These are phyloP conservation scores for Cairina moschata DNA, from an alignment of 2,113 vertebrate genomes.

Conservation along the genomic window DNA sequence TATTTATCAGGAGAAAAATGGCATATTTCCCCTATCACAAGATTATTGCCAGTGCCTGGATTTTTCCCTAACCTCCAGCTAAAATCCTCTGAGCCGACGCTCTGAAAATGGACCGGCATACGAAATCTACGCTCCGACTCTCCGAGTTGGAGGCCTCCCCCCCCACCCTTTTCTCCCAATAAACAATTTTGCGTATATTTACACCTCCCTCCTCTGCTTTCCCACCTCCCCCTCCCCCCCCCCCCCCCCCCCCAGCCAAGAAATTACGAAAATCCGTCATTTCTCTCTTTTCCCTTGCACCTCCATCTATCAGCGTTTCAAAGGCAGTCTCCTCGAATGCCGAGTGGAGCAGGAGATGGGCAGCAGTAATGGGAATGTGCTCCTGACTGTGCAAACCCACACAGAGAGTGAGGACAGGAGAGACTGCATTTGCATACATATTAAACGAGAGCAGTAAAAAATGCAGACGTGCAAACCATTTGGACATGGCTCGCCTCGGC, in stretches of 20 bases:
- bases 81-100: constrained; percentile 42
- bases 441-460: constrained; percentile 84
- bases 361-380: constrained; percentile 80
- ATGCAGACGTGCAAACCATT: constrained; percentile 85
- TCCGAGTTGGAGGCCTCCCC: neutral
- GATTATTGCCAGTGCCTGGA: constrained; percentile 49
- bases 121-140: neutral
- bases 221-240: constrained; percentile 11
- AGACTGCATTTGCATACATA: constrained; percentile 86
- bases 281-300: constrained; percentile 73
- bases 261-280: constrained; percentile 78
- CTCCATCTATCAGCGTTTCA: constrained; percentile 82
- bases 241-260: constrained; percentile 47
- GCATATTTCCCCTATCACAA: constrained; percentile 47
- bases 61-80: constrained; percentile 64
- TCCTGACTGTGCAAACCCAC: constrained; percentile 79
- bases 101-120: constrained; percentile 33
- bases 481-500: constrained; percentile 78
- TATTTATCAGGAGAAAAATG: constrained; percentile 59
- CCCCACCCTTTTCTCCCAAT: neutral
- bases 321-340: constrained; percentile 79
- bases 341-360: constrained; percentile 74
- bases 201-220: constrained; percentile 63
- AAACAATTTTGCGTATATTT: constrained; percentile 79
- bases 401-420: constrained; percentile 76